These are phyloP conservation scores for Poeciliopsis prolifica DNA, from an alignment of 2,113 vertebrate genomes.

Conservation along the genomic window DNA sequence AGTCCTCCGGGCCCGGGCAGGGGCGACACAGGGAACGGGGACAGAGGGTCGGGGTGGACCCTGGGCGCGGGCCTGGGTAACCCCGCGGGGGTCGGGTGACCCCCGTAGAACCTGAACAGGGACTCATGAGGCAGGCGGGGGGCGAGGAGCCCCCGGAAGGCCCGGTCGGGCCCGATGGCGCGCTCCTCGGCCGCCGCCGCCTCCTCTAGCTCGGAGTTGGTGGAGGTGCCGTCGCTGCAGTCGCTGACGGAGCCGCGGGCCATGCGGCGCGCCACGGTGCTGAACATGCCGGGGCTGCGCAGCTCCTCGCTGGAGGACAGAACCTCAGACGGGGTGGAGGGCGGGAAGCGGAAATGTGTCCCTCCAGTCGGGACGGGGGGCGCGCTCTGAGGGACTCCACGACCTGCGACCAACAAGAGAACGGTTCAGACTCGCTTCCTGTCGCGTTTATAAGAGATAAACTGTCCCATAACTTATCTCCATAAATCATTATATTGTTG, in stretches of 20 bases:
- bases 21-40: slow-evolving; percentile 89
- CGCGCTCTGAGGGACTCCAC: slow-evolving; percentile 89
- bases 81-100: slow-evolving; percentile 76
- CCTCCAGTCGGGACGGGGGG: slow-evolving; percentile 86
- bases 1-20: slow-evolving; percentile 83
- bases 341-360: slow-evolving; percentile 90
- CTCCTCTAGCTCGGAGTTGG: slow-evolving; percentile 89
- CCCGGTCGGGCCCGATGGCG: slow-evolving; percentile 64
- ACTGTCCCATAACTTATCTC: no score
- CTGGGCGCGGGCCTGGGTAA: slow-evolving; percentile 76
- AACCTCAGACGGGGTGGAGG: slow-evolving; percentile 87
- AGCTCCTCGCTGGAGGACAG: slow-evolving; percentile 89
- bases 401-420: slow-evolving; percentile 69
- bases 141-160: slow-evolving; percentile 82
- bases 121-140: slow-evolving; percentile 85
- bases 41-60: slow-evolving; percentile 86
- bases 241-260: slow-evolving; percentile 89
- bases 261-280: slow-evolving; percentile 83
- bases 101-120: slow-evolving; percentile 86
- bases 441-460: no score
- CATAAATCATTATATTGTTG: no score
- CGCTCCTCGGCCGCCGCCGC: slow-evolving; percentile 78
- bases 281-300: slow-evolving; percentile 87
- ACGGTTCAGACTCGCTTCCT: background rate
- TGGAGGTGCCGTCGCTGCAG: slow-evolving; percentile 91